Percentiles rank a stretch among this genome's conserved stretches.
These are phyloP conservation scores for Pithys albifrons DNA, from an alignment of 2,113 vertebrate species.

Conservation along the genomic window DNA sequence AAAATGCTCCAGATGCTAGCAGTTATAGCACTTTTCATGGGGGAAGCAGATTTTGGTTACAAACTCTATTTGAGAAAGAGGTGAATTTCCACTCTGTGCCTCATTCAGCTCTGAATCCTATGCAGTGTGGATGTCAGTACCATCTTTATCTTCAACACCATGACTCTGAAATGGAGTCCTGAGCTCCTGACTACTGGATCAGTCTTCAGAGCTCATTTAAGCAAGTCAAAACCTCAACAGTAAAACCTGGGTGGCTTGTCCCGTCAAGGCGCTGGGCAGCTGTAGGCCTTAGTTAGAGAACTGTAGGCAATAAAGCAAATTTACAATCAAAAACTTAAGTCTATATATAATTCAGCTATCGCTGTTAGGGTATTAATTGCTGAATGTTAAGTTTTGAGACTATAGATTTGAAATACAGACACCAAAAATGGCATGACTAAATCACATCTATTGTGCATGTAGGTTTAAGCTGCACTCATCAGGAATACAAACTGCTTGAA, in stretches of 20 bases:
- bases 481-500: slow-evolving; percentile 13
- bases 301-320: not conserved
- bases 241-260: not conserved
- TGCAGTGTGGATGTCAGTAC: fast-evolving
- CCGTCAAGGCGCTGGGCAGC: not conserved
- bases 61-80: not conserved
- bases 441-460: not conserved
- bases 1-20: not conserved
- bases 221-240: not conserved
- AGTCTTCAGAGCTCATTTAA: fast-evolving
- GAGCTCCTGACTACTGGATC: not conserved
- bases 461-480: slow-evolving; percentile 9
- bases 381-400: not conserved
- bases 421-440: not conserved
- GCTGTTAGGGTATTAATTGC: not conserved
- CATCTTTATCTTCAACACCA: not conserved
- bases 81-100: not conserved
- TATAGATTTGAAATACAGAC: not conserved
- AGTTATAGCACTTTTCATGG: fast-evolving
- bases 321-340: not conserved
- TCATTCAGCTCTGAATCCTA: not conserved
- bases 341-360: not conserved
- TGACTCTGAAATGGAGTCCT: too few species aligned
- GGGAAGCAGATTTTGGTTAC: not conserved
- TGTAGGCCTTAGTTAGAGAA: not conserved